Evolutionary conservation across 2,797 vertebrate genomes (phyloP), one percentile per base, ranked within the genome.

Genomic region (Picus viridis): DNA sequence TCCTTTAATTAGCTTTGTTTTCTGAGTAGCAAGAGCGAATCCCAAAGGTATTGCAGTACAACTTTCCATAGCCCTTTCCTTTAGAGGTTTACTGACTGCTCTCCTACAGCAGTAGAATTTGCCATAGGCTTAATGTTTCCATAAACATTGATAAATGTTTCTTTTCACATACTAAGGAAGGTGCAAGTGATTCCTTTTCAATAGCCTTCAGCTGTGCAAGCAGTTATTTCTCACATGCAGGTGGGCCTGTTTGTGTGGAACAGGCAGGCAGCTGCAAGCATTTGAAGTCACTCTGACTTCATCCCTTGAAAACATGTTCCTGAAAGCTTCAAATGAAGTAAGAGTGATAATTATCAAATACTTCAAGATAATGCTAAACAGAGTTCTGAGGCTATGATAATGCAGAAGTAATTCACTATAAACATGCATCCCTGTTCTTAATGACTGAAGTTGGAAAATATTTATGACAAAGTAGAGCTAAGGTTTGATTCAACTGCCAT

Each of bases 381-480:
- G 56, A 84, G 56, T 81, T 89, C 49, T 2, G 1, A 92, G 57
- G 61, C 63, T 77, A 76, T 43, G 43, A 73, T n/a, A 77, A 70
- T n/a, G 58, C 45, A 90, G 72, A 80, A 92, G 62, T 83, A 82
- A 83, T 89, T 95, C 67, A n/a, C 49, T 87, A 14, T 82, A 67
- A 90, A 84, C 47, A n/a, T 67, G 83, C 32, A 43, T n/a, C 22
- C 59, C 68, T 43, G 58, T 67, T 85, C 63, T 19, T 67, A 94
- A 81, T 74, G 67, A 26, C 34, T 22, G 30, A 84, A 85, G 70
- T 49, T 49, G 12, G 61, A 85, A 95, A 94, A 85, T 75, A 90
- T 91, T 83, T 94, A 65, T 84, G 64, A 57, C 7, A 2, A 65
- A 92, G 41, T 70, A 63, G 14, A 95, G 13, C 29, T 70, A 58